Base-by-base conservation (phyloP, 2,113 vertebrate species). In the Orycteropus afer region DNA sequence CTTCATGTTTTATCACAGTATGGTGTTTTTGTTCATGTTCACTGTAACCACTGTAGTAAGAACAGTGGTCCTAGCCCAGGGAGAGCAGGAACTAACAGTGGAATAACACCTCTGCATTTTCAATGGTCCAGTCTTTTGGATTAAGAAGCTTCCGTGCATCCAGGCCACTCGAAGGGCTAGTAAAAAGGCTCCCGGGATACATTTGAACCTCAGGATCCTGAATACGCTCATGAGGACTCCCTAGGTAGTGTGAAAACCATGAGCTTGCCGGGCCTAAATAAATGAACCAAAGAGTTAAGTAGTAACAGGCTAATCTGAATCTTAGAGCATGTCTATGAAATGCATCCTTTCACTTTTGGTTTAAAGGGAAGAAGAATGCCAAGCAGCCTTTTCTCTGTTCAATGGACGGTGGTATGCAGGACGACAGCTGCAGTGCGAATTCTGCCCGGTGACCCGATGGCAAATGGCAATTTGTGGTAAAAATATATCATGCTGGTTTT, bases 391-490 rank as follows among this genome's bases (percentile, higher is more conserved):
- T 63, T 96, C 99, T 92, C 97, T 98, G 86, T 99, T 99, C 97
- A 99, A 99, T 22, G 99, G 99, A 22, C 98, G 99, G 49, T 99
- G 99, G 99, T 99, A 99, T 7, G 99, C 99, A 53, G 99, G 99
- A 81, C 98, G 98, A 74, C 99, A 99, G 98, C 99, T 99, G 92
- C 99, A 99, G 8, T 99, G 99, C 79, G 99, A 99, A 98, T 98
- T 99, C 83, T 99, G 98, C 95, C 99, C 99, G 20, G 99, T 99
- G 76, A 99, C 99, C 1, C 98, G 99, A n/a, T 99, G 99, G 99
- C 99, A 99, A 97, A 99, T 99, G 59, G 99, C 99, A 1, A 99
- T 99, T 97, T 99, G 99, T 98, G 99, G 99, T 99, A 98, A 98
- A 96, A n/a, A 98, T 97, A 61, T 76, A 65, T 65, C 67, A 5